Evolutionary conservation across 2,797 vertebrate genomes (phyloP), one percentile per base, ranked within the genome.

Genomic region (Schizopygopsis malacanthus): DNA sequence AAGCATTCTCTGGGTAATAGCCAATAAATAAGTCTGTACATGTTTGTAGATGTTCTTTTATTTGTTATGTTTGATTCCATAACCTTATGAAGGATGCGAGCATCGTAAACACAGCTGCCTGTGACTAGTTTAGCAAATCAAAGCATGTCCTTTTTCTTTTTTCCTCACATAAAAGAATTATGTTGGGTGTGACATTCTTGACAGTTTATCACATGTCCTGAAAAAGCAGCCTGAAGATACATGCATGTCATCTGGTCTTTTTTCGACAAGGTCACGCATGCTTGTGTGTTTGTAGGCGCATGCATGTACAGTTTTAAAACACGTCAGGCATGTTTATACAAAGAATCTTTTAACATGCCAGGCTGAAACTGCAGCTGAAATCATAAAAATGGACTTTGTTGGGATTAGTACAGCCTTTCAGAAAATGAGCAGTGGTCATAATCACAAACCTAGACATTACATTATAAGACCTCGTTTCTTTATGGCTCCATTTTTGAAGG

Each of bases 201-300:
- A 65, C 28, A 13, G 33, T 76, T 22, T 25, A 76, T 83, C 43
- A 65, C 3, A 61, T 76, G 71, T 83, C 69, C 90, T 90, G 22
- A 90, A 89, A 63, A 91, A 89, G 7, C 82, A 89, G 81, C 15
- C 84, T 5, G 87, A 87, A 87, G 94, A 92, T 94, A 54, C 67
- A 77, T 75, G 54, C 59, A 56, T 69, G 81, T 85, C 86, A 86
- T 61, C 81, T n/a, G 25, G 33, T 15, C 16, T 77, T 81, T 61
- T 73, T 12, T 70, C 41, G 67, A 73, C 63, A 78, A 61, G 72
- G 79, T 83, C 70, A 52, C 4, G 18, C 65, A 84, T 69, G 28
- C 50, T 56, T 82, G 41, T 50, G 22, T 87, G 54, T 76, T 70
- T 25, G 28, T 20, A 70, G 25, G 13, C 1, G 54, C 65, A 85